These are phyloP conservation scores for Apodemia zela DNA, from an alignment of 2,888 invertebrate species.

Conservation along the genomic window DNA sequence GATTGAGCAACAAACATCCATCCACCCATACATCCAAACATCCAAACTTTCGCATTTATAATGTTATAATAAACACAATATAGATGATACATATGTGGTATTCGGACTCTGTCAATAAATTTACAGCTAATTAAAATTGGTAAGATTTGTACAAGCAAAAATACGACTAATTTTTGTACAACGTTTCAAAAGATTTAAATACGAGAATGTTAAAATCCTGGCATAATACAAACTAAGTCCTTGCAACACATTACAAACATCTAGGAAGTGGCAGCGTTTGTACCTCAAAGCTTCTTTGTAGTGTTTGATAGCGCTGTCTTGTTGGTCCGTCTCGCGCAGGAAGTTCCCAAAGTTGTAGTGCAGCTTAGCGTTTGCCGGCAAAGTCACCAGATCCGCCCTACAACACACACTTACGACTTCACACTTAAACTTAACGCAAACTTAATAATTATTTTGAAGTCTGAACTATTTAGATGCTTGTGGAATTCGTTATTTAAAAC, in stretches of 20 bases:
- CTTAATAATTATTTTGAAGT: no score
- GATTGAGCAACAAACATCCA: no score
- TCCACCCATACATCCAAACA: no score
- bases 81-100: no score
- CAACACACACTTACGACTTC: constrained; percentile 56
- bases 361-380: constrained; percentile 94
- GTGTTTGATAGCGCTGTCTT: constrained; percentile 87
- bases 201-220: not conserved
- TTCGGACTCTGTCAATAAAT: no score
- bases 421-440: constrained; percentile 2
- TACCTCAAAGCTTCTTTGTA: constrained; percentile 91
- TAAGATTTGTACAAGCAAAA: no score
- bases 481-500: no score
- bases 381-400: constrained; percentile 89
- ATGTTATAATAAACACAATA: no score
- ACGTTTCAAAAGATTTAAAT: not conserved
- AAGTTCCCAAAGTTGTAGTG: constrained; percentile 95
- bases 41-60: no score
- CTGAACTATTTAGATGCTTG: no score
- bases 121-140: no score
- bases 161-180: no score
- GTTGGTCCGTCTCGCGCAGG: constrained; percentile 87
- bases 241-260: constrained; percentile 33
- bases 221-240: not conserved
- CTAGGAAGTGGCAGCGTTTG: constrained; percentile 25